phyloP scores from a whole-genome alignment of 2,113 vertebrate genomes.

The Zosterops japonicus region DNA sequence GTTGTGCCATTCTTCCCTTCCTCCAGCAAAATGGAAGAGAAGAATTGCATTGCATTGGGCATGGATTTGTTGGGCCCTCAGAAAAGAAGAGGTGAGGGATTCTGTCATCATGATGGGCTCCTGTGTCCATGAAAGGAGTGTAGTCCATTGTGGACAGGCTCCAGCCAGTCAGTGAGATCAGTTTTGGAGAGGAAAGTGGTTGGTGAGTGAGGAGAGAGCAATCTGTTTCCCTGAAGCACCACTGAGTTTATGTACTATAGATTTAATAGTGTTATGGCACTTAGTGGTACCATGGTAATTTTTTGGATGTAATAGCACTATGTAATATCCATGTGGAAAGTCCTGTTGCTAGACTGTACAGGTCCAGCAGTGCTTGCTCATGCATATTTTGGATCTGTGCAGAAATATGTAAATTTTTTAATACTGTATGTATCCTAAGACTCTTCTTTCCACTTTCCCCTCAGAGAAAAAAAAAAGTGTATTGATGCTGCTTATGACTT shows the following conservation, averaged over 20 bases:
- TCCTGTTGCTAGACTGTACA: background rate
- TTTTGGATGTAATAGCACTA: background rate
- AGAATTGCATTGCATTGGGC: background rate
- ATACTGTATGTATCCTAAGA: background rate
- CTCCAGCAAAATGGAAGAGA: background rate
- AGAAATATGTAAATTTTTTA: background rate
- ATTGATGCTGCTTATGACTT: background rate
- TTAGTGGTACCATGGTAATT: background rate
- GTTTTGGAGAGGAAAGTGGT: background rate
- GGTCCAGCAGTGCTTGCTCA: background rate
- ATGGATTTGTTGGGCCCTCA: background rate
- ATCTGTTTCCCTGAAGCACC: background rate
- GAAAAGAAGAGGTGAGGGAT: background rate
- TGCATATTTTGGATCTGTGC: background rate
- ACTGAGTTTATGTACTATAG: background rate
- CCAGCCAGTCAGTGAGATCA: background rate
- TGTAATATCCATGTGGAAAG: background rate
- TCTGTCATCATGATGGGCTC: background rate
- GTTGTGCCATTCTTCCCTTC: constrained; percentile 1
- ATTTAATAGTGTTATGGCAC: background rate
- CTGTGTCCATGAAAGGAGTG: background rate
- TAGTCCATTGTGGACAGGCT: background rate
- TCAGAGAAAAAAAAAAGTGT: background rate
- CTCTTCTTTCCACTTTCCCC: background rate
- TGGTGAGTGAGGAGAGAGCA: background rate